A percentile compares a stretch with the other conserved stretches of the same genome.
These are phyloP conservation scores for Sebastes minor DNA, from an alignment of 2,797 vertebrate genomes.

Conservation along the genomic window DNA sequence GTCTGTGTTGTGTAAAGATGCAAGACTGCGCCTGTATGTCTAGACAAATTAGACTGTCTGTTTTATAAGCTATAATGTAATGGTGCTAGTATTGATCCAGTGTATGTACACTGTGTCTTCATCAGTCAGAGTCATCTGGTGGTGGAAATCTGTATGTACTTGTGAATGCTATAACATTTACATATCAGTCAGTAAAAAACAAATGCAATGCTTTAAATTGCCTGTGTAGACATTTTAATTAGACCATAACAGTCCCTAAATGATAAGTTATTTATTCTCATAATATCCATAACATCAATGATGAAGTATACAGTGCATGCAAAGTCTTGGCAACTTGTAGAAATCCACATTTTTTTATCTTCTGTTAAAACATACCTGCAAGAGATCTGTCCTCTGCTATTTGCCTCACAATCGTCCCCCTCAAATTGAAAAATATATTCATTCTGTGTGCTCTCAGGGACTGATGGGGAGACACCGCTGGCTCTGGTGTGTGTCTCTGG, in stretches of 20 bases:
- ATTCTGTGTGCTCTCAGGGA: conserved; percentile 55
- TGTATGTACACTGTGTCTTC: background rate
- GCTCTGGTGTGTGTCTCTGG: conserved; percentile 21
- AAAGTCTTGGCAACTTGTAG: conserved; percentile 45
- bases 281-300: background rate
- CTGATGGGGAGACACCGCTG: conserved; percentile 33
- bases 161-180: background rate
- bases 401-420: conserved; percentile 63
- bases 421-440: conserved; percentile 76
- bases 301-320: conserved; percentile 19
- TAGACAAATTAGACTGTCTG: background rate
- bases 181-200: background rate
- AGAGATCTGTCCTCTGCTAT: conserved; percentile 65
- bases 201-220: background rate
- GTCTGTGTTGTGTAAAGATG: background rate
- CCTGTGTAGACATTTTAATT: background rate
- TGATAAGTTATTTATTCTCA: conserved; percentile 15
- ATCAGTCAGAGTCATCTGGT: conserved; percentile 31
- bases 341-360: background rate
- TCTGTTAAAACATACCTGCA: conserved; percentile 63
- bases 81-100: background rate
- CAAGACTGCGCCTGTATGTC: background rate
- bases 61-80: background rate
- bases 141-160: conserved; percentile 29
- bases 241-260: background rate